These are phyloP conservation scores for Lordiphosa clarofinis DNA, from an alignment of 1,140 invertebrate species.

Conservation along the genomic window DNA sequence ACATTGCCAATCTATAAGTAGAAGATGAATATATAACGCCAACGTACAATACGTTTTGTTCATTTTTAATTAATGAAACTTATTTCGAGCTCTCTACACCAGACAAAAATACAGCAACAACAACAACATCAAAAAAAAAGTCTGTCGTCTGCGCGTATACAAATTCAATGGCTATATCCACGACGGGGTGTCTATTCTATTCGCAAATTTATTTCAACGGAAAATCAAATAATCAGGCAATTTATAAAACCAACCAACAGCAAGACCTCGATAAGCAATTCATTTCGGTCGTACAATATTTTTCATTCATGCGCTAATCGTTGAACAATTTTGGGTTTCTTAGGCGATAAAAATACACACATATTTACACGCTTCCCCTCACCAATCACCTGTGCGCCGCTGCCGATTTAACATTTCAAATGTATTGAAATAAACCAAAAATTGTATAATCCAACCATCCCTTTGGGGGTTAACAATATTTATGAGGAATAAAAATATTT, in stretches of 20 bases:
- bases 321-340: conserved; percentile 22
- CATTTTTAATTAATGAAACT: conserved; percentile 72
- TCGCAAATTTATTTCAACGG: conserved; percentile 32
- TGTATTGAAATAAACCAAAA: conserved; percentile 55
- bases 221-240: conserved; percentile 44
- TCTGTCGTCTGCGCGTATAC: too few species aligned
- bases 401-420: conserved; percentile 42
- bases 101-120: conserved; percentile 50
- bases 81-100: conserved; percentile 43
- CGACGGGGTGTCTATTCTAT: too few species aligned
- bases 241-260: conserved; percentile 31
- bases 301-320: conserved; percentile 75
- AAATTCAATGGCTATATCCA: too few species aligned
- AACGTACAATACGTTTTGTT: conserved; percentile 62
- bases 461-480: conserved; percentile 26
- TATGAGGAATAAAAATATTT: conserved; percentile 46
- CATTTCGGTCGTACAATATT: conserved; percentile 49
- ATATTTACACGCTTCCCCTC: conserved; percentile 23
- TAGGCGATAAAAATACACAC: conserved; percentile 13
- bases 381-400: conserved; percentile 15
- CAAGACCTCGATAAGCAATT: conserved; percentile 35
- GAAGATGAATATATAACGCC: conserved; percentile 36
- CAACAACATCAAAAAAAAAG: neutral
- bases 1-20: conserved; percentile 49
- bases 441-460: conserved; percentile 28